Base-by-base conservation (phyloP, 2,888 invertebrate species). In the Boloria euphrosyne region DNA sequence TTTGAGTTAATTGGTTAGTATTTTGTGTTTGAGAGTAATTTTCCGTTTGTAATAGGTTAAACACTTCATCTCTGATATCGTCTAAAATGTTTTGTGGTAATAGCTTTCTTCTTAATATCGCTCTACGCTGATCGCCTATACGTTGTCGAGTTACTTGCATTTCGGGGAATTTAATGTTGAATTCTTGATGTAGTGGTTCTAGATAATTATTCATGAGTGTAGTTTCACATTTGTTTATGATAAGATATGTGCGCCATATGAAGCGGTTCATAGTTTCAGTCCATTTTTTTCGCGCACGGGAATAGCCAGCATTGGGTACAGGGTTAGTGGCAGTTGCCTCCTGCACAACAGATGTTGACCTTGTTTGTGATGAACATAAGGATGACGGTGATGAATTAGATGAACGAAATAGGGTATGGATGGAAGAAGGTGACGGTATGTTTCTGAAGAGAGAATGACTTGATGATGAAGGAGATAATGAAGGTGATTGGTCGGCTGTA, bases 81-180 rank as follows among this genome's bases (percentile, higher is more conserved):
- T 65, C 46, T 18, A 68, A 22, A 10, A 5, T 53, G 5, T 61
- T 13, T 52, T 67, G 46, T 49, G 67, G 54, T 17, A 72, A 14
- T 14, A 68, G 10, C 47, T 69, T 67, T 22, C 66, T 74, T 14
- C 60, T 60, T 16, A 70, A 14, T 49, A 73, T 73, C 27, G 70
- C 70, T 50, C 74, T 60, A 43, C 67, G 67, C 63, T 74, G 71
- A 44, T 72, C 72, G n/a, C 72, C 67, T 51, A 73, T n/a, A 22
- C 73, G 57, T 59, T 75, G 73, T 54, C 68, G 65, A 1, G 67
- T 67, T 4, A 69, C 69, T 44, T 67, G 49, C 58, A 73, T 67
- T 7, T 68, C 62, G 3, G 74, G 71, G 18, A 70, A 74, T 52
- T 69, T 43, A 31, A 50, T 27, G 49, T 13, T 54, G 43, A 73